A percentile compares a stretch with the other conserved stretches of the same genome.
Evolutionary conservation across 1,140 invertebrate genomes (phyloP).

Genomic region (Plectus sambesii): DNA sequence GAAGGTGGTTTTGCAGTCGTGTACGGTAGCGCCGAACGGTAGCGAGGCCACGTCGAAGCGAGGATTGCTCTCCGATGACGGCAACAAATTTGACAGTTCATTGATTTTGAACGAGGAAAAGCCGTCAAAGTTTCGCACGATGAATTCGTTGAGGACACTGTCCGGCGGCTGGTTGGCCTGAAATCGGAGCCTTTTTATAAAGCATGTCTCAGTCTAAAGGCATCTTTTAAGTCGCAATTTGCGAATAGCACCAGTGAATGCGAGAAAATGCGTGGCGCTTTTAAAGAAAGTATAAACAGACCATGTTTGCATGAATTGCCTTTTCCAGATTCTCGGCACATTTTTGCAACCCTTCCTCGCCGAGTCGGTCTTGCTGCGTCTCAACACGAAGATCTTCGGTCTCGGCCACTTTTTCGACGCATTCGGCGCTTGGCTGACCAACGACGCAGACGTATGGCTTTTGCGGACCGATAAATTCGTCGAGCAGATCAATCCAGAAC

Average conservation of each 20-base stretch:
- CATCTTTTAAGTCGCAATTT: too few species aligned
- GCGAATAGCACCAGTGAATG: too few species aligned
- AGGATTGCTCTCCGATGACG: slow-evolving; percentile 49
- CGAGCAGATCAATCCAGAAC: slow-evolving; percentile 63
- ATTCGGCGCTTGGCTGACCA: slow-evolving; percentile 47
- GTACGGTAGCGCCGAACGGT: slow-evolving; percentile 63
- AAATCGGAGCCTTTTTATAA: slow-evolving; percentile 51
- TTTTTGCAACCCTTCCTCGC: slow-evolving; percentile 57
- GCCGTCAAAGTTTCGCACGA: slow-evolving; percentile 57
- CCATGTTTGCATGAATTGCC: slow-evolving; percentile 65
- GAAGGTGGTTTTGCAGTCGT: slow-evolving; percentile 70
- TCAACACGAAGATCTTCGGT: slow-evolving; percentile 53
- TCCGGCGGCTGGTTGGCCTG: slow-evolving; percentile 13
- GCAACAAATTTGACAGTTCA: slow-evolving; percentile 57
- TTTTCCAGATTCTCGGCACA: slow-evolving; percentile 56
- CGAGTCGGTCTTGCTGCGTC: slow-evolving; percentile 56
- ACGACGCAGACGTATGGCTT: slow-evolving; percentile 49
- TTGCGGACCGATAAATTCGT: slow-evolving; percentile 61
- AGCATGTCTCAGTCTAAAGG: slow-evolving; percentile 47
- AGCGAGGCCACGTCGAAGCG: slow-evolving; percentile 57
- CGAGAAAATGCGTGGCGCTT: not conserved
- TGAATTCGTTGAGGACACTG: slow-evolving; percentile 35
- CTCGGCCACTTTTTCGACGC: slow-evolving; percentile 51
- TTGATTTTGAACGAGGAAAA: slow-evolving; percentile 59
- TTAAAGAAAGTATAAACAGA: slow-evolving; percentile 37